Percentiles rank a stretch among this genome's conserved stretches.
Conservation (phyloP, 1,140 invertebrate species). For the Tyrophagus putrescentiae region DNA sequence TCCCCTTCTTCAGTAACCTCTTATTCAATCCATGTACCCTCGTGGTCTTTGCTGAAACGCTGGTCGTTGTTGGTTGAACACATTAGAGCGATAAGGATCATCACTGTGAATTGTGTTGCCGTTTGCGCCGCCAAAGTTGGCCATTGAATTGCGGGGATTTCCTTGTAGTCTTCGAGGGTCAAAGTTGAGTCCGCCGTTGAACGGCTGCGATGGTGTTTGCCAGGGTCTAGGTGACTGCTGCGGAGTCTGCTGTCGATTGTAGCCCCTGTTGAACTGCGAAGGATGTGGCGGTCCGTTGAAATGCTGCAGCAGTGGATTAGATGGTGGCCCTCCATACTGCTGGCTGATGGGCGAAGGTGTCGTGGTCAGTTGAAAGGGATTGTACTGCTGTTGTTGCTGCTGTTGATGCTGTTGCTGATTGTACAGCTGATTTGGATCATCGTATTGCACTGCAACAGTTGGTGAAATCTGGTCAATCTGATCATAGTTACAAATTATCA, state of each 20-base stretch:
- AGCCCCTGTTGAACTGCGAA: neutral
- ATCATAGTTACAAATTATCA: no score
- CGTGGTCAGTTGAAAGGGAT: neutral
- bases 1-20: no score
- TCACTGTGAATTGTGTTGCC: neutral
- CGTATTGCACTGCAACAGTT: neutral
- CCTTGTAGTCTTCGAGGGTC: neutral
- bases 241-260: slow-evolving; percentile 6
- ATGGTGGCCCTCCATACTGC: neutral
- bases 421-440: neutral
- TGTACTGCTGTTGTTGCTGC: neutral
- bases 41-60: slow-evolving; percentile 11
- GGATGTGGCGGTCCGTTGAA: neutral
- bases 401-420: neutral
- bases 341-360: neutral
- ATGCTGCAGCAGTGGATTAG: neutral
- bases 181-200: no score
- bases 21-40: no score
- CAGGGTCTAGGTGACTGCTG: no score
- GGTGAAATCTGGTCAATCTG: neutral
- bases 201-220: no score
- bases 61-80: slow-evolving; percentile 1
- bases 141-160: neutral
- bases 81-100: neutral
- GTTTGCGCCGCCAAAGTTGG: neutral